Percentiles rank a stretch among this genome's conserved stretches.
Conservation (phyloP, 2,888 invertebrate species). For the Priocnemis perturbator region DNA sequence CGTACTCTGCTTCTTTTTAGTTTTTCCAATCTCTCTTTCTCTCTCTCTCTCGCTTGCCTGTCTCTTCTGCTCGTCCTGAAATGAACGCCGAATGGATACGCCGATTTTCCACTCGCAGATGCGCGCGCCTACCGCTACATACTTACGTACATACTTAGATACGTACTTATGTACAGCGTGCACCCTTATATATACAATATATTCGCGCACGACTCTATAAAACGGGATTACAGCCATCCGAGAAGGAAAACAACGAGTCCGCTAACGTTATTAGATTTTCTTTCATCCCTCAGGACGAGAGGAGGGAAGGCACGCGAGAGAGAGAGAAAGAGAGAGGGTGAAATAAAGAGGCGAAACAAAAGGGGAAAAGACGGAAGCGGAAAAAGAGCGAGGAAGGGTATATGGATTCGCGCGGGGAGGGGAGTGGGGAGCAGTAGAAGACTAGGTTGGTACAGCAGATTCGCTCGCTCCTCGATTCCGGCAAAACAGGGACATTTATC, state of each 20-base stretch:
- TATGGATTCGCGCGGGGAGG: neutral
- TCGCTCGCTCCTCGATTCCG: constrained; percentile 26
- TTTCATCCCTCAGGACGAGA: constrained; percentile 43
- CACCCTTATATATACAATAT: constrained; percentile 33
- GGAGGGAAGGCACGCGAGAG: neutral
- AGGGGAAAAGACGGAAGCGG: constrained; percentile 13
- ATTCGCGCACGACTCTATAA: constrained; percentile 38
- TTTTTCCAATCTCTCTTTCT: too few species aligned
- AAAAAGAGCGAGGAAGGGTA: neutral
- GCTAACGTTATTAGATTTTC: constrained; percentile 63
- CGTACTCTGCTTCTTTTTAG: too few species aligned
- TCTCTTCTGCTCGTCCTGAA: too few species aligned
- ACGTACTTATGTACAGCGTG: constrained; percentile 1
- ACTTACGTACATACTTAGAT: constrained; percentile 15
- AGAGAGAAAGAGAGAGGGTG: neutral
- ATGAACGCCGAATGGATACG: too few species aligned
- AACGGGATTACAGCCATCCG: constrained; percentile 49
- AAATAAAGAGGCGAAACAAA: neutral
- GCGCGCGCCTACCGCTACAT: constrained; percentile 1
- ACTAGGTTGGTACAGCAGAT: constrained; percentile 24
- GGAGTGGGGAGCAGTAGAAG: constrained; percentile 13
- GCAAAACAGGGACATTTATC: constrained; percentile 60
- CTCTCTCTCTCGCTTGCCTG: too few species aligned
- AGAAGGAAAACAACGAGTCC: constrained; percentile 55
- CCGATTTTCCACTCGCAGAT: too few species aligned